Conservation (phyloP, 2,888 invertebrate species). For the Lithosia quadra region DNA sequence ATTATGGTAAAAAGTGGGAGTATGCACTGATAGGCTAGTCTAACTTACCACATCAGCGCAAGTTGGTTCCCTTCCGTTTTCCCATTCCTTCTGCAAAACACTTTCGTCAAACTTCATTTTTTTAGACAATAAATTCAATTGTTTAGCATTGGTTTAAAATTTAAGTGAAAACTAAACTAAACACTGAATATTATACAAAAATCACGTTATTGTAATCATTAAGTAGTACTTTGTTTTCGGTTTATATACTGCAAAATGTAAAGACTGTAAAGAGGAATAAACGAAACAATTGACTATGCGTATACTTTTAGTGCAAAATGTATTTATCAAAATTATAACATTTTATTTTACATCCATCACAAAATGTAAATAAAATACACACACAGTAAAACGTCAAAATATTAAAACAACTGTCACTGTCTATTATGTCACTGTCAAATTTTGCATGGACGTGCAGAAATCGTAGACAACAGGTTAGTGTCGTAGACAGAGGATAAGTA, state of each 20-base stretch:
- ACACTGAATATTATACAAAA: neutral
- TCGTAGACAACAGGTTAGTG: too few relatives aligned
- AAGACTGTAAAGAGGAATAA: neutral
- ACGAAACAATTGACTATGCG: neutral
- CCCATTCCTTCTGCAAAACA: slow-evolving; percentile 56
- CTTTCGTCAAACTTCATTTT: slow-evolving; percentile 67
- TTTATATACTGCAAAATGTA: neutral
- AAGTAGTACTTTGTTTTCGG: neutral
- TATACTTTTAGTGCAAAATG: neutral
- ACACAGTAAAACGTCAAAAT: too few relatives aligned
- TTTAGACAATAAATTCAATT: neutral
- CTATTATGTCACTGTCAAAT: too few relatives aligned
- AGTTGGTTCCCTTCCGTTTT: slow-evolving; percentile 54
- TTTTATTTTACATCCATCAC: neutral
- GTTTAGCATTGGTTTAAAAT: neutral
- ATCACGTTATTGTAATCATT: neutral
- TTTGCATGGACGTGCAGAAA: too few relatives aligned
- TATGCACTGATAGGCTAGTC: neutral
- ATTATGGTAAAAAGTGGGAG: slow-evolving; percentile 10
- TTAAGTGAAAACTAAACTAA: neutral
- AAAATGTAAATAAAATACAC: neutral
- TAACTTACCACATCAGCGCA: slow-evolving; percentile 56
- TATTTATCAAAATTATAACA: neutral
- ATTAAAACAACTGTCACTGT: too few relatives aligned
- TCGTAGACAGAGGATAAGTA: too few relatives aligned